A percentile compares a stretch with the other conserved stretches of the same genome.
Conservation (phyloP, 1,140 invertebrate species). For the Macrobrachium nipponense region DNA sequence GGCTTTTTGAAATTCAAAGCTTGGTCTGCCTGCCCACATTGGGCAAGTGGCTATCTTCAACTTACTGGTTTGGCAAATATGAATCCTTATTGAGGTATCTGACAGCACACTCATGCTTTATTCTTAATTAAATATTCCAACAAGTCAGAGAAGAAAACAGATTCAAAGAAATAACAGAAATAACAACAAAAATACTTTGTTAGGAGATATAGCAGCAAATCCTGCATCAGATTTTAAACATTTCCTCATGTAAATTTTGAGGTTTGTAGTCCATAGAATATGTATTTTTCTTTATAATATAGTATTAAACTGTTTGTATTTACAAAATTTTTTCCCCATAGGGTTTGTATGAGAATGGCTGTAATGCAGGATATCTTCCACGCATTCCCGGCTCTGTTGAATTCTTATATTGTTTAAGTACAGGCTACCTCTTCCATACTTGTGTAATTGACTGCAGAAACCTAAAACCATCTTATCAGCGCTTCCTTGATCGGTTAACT, state of each 20-base stretch:
- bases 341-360: constrained; percentile 40
- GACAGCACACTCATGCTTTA: no score
- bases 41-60: no score
- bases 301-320: not conserved
- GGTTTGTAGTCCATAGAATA: no score
- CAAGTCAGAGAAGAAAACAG: no score
- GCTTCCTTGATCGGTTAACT: constrained; percentile 38
- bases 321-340: not conserved
- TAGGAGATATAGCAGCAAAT: no score
- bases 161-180: no score
- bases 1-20: no score
- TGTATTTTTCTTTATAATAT: not conserved
- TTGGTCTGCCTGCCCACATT: no score
- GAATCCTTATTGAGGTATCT: no score
- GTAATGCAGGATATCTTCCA: constrained; percentile 38
- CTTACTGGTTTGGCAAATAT: no score
- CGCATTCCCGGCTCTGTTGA: constrained; percentile 49
- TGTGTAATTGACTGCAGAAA: constrained; percentile 21
- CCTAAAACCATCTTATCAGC: constrained; percentile 43
- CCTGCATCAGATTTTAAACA: not conserved
- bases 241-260: not conserved
- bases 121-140: no score
- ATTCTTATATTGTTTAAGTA: constrained; percentile 25
- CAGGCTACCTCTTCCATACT: constrained; percentile 41
- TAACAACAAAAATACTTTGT: no score